phyloP scores from a whole-genome alignment of 2,113 vertebrate genomes.

The Stictonetta naevosa region DNA sequence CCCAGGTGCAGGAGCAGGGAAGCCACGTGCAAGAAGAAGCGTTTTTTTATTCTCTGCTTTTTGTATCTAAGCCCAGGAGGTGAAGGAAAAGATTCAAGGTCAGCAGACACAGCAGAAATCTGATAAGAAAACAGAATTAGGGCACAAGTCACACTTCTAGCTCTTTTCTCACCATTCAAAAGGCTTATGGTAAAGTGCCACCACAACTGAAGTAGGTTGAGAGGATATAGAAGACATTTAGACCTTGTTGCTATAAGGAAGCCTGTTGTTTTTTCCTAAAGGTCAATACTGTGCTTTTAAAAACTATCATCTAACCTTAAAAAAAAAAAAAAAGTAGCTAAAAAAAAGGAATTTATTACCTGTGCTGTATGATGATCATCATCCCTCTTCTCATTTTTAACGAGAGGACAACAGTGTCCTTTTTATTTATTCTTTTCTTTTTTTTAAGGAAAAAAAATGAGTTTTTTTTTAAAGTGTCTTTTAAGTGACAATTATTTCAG shows the following conservation, averaged over 20 bases:
- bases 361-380: neutral
- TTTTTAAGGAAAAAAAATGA: too few species aligned
- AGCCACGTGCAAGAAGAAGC: neutral
- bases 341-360: neutral
- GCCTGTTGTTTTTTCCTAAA: neutral
- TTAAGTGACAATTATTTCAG: neutral
- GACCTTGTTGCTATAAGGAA: neutral
- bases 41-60: neutral
- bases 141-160: rapidly evolving
- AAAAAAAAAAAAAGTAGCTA: neutral
- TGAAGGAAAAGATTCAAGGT: neutral
- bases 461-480: too few species aligned
- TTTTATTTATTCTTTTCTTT: too few species aligned
- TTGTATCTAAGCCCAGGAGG: neutral
- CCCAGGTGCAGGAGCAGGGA: neutral
- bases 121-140: neutral
- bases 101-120: neutral
- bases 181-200: neutral
- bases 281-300: neutral
- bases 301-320: neutral
- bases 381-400: neutral
- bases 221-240: neutral
- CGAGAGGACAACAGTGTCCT: neutral
- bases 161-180: neutral
- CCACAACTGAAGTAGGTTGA: neutral